Conservation (phyloP, 2,888 invertebrate species). For the Boloria selene region DNA sequence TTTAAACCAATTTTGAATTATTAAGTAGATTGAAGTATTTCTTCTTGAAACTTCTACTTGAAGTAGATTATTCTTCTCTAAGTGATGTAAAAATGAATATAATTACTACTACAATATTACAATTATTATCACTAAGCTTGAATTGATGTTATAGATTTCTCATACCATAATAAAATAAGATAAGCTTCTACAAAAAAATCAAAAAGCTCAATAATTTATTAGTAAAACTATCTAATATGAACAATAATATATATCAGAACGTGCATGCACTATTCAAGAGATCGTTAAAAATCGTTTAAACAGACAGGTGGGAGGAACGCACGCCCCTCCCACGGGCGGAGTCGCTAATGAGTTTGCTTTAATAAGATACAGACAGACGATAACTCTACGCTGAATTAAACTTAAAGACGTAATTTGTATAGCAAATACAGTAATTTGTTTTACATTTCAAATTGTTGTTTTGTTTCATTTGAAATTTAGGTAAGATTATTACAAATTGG, state of each 20-base stretch:
- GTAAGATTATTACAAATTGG: too few species aligned
- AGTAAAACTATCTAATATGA: slow-evolving; percentile 1
- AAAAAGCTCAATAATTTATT: background rate
- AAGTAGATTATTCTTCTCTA: too few species aligned
- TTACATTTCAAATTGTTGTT: background rate
- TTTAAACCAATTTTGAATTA: too few species aligned
- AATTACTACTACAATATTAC: too few species aligned
- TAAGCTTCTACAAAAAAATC: too few species aligned
- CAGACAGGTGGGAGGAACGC: slow-evolving; percentile 45
- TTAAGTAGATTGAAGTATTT: too few species aligned
- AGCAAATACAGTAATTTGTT: background rate
- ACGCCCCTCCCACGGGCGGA: slow-evolving; percentile 61
- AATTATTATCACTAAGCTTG: too few species aligned
- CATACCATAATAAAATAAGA: too few species aligned
- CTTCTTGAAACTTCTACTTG: too few species aligned
- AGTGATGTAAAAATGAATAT: too few species aligned
- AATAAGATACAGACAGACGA: slow-evolving; percentile 37
- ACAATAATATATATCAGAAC: background rate
- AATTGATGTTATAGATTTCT: too few species aligned
- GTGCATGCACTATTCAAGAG: slow-evolving; percentile 11
- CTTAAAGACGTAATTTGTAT: slow-evolving; percentile 13
- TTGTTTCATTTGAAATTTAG: background rate
- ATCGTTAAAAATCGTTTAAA: slow-evolving; percentile 32
- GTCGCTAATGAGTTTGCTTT: slow-evolving; percentile 61
- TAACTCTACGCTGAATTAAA: slow-evolving; percentile 11